Evolutionary conservation across 92 coral and sea anemone genomes (phyloP).

Genomic region (Epizoanthus scotinus): DNA sequence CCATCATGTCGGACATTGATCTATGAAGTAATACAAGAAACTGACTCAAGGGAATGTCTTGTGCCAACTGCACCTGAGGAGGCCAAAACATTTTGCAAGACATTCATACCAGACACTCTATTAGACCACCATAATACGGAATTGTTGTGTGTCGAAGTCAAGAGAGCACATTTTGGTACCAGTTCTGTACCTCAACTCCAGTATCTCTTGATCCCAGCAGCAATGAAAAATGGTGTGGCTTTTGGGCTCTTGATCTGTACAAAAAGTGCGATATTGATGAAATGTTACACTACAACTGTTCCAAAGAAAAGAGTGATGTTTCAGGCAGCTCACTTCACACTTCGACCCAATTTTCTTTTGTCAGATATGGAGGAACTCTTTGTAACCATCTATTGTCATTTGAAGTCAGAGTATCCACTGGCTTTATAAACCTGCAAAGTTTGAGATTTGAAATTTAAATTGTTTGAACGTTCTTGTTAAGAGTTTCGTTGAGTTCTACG

Average conservation of each 20-base stretch:
- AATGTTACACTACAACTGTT: constrained; percentile 20
- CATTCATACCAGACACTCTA: constrained; percentile 15
- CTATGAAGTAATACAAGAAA: constrained; percentile 14
- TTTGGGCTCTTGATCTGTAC: constrained; percentile 25
- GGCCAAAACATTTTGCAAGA: constrained; percentile 12
- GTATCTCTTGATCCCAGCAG: constrained; percentile 13
- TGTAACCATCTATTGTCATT: constrained; percentile 20
- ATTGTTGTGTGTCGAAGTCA: constrained; percentile 17
- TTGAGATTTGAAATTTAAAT: not conserved
- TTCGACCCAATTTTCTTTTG: constrained; percentile 17
- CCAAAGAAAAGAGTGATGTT: constrained; percentile 20
- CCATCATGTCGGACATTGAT: constrained; percentile 19
- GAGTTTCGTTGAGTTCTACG: too few relatives aligned
- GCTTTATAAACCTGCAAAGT: too few relatives aligned
- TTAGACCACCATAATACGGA: constrained; percentile 21
- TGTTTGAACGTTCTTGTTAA: too few relatives aligned
- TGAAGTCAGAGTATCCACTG: constrained; percentile 19
- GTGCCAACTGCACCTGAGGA: constrained; percentile 24
- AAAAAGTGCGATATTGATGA: constrained; percentile 19
- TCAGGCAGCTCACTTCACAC: constrained; percentile 17
- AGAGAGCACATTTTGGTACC: constrained; percentile 19
- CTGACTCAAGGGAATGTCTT: constrained; percentile 17
- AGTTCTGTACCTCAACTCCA: not conserved
- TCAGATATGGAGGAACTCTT: constrained; percentile 24
- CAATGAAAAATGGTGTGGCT: constrained; percentile 28